These are phyloP conservation scores for Luscinia megarhynchos DNA, from an alignment of 2,797 vertebrate genomes.

Conservation along the genomic window DNA sequence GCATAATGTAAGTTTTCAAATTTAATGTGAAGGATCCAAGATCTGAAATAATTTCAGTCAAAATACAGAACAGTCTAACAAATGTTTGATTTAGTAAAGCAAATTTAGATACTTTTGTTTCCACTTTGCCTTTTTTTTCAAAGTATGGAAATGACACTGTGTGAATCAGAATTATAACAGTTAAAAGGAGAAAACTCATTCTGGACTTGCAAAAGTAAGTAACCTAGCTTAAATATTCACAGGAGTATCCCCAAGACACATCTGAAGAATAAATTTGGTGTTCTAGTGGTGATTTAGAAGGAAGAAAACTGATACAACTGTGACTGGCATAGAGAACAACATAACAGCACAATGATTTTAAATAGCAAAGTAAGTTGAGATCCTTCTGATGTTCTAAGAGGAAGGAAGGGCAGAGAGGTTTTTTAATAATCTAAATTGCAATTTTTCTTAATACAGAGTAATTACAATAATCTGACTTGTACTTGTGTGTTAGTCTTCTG, in stretches of 20 bases:
- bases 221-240: background rate
- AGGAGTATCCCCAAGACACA: background rate
- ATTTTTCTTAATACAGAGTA: slow-evolving; percentile 15
- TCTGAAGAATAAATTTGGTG: slow-evolving; percentile 40
- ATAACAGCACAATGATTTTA: slow-evolving; percentile 49
- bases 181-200: background rate
- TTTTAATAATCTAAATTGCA: slow-evolving; percentile 30
- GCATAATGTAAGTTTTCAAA: background rate
- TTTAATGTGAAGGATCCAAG: background rate
- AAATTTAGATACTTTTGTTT: background rate
- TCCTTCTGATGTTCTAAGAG: background rate
- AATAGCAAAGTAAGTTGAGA: slow-evolving; percentile 21
- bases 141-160: background rate
- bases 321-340: slow-evolving; percentile 40
- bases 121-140: accelerated
- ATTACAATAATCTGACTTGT: background rate
- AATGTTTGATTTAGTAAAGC: background rate
- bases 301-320: background rate
- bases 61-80: background rate
- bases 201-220: background rate
- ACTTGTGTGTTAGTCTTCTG: background rate
- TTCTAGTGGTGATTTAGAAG: slow-evolving; percentile 22
- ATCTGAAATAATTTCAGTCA: background rate
- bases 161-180: background rate
- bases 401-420: slow-evolving; percentile 1